Evolutionary conservation across 2,113 vertebrate species (phyloP), one percentile per base, ranked within the genome.

Genomic region (Sturnira hondurensis): DNA sequence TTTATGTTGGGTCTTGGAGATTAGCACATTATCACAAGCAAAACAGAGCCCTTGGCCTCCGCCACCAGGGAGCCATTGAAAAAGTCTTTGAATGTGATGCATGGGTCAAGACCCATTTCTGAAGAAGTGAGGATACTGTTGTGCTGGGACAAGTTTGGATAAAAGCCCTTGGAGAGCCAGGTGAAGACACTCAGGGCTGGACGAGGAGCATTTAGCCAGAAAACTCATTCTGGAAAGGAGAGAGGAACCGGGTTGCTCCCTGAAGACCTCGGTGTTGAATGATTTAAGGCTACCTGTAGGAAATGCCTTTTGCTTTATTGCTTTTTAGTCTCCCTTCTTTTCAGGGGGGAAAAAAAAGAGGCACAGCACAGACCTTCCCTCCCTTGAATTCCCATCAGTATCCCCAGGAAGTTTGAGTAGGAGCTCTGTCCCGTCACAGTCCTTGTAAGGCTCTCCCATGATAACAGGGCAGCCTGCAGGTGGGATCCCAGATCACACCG

Each of bases 201-300:
- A 97, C 97, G 97, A 98, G 97, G 95, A 97, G 97, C 95, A 94
- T 97, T 68, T 97, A 98, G 96, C 91, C 92, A 96, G 86, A 96
- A 98, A 98, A 85, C 86, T 97, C 97, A 61, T 97, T 97, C 97
- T 98, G 98, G 96, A 98, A 97, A 97, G 97, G 98, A 98, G 97
- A 98, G 98, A 98, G 97, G 98, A 98, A 52, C 98, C 74, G 17
- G 76, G 93, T 20, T 19, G 45, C 83, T 97, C 98, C 96, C 96
- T 0, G 8, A 97, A 96, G 98, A 97, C 91, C 73, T 11, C 89
- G 1, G 96, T 97, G 98, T 65, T 98, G 98, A 98, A 98, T 98
- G 98, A 99, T 99, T 99, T 99, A 99, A 98, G 97, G 98, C 98
- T 98, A 98, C 98, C 98, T 99, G 93, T 98, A 99, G 99, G 98